Percentiles rank a stretch among this genome's conserved stretches.
These are phyloP conservation scores for Clarias macrocephalus DNA, from an alignment of 2,113 vertebrate species.

Conservation along the genomic window DNA sequence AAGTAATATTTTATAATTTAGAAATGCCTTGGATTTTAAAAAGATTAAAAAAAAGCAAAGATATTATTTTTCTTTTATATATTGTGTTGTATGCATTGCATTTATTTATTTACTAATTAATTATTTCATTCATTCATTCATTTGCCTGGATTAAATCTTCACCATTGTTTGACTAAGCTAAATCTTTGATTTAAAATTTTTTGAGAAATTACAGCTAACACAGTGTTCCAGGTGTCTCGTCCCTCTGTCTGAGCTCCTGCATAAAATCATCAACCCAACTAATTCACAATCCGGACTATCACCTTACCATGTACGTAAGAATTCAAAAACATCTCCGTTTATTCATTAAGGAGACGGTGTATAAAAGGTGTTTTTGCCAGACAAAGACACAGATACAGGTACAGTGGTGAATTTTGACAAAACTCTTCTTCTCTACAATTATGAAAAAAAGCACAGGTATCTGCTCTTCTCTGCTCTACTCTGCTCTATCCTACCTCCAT, in stretches of 20 bases:
- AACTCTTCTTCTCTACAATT: constrained; percentile 21
- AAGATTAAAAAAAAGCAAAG: too few species aligned
- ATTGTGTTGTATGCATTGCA: too few species aligned
- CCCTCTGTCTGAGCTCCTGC: constrained; percentile 37
- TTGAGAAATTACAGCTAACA: not conserved
- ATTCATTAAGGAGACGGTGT: constrained; percentile 38
- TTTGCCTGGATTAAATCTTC: not conserved
- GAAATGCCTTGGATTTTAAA: too few species aligned
- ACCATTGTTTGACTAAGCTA: not conserved
- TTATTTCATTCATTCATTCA: too few species aligned
- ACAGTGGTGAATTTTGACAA: constrained; percentile 11
- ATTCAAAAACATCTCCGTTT: constrained; percentile 2
- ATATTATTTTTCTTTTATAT: too few species aligned
- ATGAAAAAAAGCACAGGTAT: constrained; percentile 51
- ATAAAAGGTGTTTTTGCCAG: constrained; percentile 26
- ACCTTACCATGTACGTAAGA: constrained; percentile 39
- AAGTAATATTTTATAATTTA: too few species aligned
- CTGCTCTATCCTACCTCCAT: not conserved
- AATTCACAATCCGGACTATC: constrained; percentile 36
- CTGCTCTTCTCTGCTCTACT: not conserved
- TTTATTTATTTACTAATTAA: too few species aligned
- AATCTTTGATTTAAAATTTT: not conserved
- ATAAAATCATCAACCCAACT: constrained; percentile 41
- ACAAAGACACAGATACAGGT: not conserved
- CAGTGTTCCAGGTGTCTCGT: not conserved